Base-by-base conservation (phyloP, 1,140 invertebrate genomes). In the Drosophila nannoptera region DNA sequence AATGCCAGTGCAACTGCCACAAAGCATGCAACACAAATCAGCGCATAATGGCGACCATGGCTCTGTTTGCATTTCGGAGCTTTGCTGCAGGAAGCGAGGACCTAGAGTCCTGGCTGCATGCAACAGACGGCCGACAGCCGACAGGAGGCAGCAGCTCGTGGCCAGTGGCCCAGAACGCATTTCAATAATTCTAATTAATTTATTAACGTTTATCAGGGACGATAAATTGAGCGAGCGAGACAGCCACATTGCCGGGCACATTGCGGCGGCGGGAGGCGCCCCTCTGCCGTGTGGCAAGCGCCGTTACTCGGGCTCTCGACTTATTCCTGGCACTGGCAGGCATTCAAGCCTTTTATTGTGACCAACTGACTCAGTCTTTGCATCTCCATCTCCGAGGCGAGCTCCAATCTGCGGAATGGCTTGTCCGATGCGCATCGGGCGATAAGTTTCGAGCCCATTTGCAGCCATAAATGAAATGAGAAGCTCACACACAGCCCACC, bases 101-200 rank as follows among this genome's bases (percentile, higher is more conserved):
- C 56, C 60, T 59, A 64, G 43, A 55, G 59, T 31, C 40, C 38
- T 49, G 33, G 36, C 35, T 22, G 49, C 32, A 45, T 22, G 42
- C 45, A 43, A 32, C 40, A 22, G 56, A 43, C 38, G 22, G 22
- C 22, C 22, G 22, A 22, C 46, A 40, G 31, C 32, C 16, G 46
- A 29, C 45, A 54, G 55, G 60, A 33, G 46, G 22, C 22, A 22
- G 22, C 22, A 2, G 22, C 22, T 22, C 22, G 1, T 22, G 22
- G 22, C 22, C 22, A 22, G 60, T 59, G 60, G 64, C 78, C 1
- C 22, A 22, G 22, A 68, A 76, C 78, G 80, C 83, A 89, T 89
- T 89, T 89, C 87, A 89, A 89, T 89, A 89, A 88, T 87, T 89
- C 87, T 89, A 89, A 89, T 89, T 88, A 88, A 88, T 88, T 88